Conservation (phyloP, 2,113 vertebrate genomes). For the Dissostichus mawsoni region DNA sequence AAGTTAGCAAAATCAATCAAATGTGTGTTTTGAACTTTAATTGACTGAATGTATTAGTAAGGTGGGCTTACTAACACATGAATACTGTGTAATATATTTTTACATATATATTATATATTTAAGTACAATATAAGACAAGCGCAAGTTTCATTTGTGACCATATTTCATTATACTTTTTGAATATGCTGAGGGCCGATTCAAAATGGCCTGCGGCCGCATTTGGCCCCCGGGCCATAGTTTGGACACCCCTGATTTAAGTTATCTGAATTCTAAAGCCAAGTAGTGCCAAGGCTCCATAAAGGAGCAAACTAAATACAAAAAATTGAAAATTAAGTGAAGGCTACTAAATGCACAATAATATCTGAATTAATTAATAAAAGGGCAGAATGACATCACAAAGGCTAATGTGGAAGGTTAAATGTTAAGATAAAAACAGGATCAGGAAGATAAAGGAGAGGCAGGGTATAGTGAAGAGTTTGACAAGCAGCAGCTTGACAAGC, state of each 20-base stretch:
- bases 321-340: not conserved
- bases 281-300: not conserved
- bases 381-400: not conserved
- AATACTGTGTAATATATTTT: no score
- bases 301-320: not conserved
- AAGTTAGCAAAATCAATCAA: no score
- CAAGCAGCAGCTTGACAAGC: conserved; percentile 46
- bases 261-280: not conserved
- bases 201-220: no score
- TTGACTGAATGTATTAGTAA: no score
- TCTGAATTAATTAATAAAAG: not conserved
- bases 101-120: no score
- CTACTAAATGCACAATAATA: not conserved
- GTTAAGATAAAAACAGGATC: not conserved
- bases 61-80: no score
- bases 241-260: not conserved
- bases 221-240: no score
- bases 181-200: no score
- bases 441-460: not conserved
- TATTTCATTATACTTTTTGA: no score
- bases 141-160: no score
- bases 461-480: conserved; percentile 29
- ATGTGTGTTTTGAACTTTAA: no score
- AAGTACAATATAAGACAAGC: no score
- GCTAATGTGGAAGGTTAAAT: not conserved